Evolutionary conservation across 2,888 invertebrate genomes (phyloP).

Genomic region (Machimus atricapillus): DNA sequence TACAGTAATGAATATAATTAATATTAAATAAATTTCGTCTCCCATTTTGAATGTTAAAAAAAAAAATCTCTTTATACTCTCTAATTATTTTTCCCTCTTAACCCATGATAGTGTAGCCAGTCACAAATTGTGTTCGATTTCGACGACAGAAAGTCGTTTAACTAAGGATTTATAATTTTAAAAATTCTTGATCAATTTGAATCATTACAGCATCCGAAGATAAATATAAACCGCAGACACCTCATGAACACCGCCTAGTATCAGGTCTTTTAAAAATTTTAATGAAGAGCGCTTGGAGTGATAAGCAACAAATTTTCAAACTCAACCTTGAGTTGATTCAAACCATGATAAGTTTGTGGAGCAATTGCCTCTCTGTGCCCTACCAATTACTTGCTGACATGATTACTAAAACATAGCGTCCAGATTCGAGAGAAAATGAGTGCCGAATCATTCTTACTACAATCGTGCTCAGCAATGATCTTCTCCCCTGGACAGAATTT

Average conservation of each 20-base stretch:
- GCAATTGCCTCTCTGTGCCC: constrained; percentile 60
- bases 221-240: constrained; percentile 59
- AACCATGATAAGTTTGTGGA: constrained; percentile 65
- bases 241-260: constrained; percentile 58
- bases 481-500: constrained; percentile 55
- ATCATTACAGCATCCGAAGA: constrained; percentile 52
- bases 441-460: constrained; percentile 60
- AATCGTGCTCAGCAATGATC: constrained; percentile 59
- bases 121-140: neutral
- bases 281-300: constrained; percentile 63
- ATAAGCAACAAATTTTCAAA: constrained; percentile 65
- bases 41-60: too few species aligned
- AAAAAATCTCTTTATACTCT: too few species aligned
- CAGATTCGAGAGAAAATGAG: constrained; percentile 52
- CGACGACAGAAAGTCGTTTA: neutral
- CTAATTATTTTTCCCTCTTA: neutral
- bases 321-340: constrained; percentile 70
- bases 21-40: too few species aligned
- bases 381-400: constrained; percentile 53
- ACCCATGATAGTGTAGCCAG: neutral
- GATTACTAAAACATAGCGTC: constrained; percentile 46
- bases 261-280: constrained; percentile 65
- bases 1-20: too few species aligned
- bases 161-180: neutral
- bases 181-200: neutral